Evolutionary conservation across 2,888 invertebrate species (phyloP).

Genomic region (Allolobophora icterica): DNA sequence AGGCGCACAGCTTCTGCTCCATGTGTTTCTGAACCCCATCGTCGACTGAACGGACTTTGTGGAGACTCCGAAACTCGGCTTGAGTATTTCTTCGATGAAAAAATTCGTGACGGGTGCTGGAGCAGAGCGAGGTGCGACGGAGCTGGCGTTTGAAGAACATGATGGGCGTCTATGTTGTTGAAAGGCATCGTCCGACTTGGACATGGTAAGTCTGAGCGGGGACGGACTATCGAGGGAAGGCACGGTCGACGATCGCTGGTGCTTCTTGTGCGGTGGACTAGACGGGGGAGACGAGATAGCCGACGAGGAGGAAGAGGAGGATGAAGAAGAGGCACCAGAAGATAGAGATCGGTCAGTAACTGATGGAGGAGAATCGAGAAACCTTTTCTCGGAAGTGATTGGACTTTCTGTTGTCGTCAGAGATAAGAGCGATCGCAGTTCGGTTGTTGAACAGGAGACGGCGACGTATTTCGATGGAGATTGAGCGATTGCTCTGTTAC

Average conservation of each 20-base stretch:
- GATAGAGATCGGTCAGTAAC: neutral
- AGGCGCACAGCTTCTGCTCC: neutral
- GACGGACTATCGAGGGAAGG: neutral
- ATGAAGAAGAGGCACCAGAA: neutral
- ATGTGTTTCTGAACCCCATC: neutral
- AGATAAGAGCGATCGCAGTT: neutral
- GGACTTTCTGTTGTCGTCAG: neutral
- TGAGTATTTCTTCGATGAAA: constrained; percentile 42
- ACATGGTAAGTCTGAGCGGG: neutral
- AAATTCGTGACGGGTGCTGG: constrained; percentile 37
- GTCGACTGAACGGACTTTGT: neutral
- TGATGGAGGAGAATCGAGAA: neutral
- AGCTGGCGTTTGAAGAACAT: neutral
- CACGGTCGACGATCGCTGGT: neutral
- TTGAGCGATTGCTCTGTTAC: neutral
- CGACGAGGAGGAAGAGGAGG: neutral
- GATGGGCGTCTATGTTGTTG: neutral
- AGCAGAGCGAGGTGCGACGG: neutral
- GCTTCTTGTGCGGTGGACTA: neutral
- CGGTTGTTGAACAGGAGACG: neutral
- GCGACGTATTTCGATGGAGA: neutral
- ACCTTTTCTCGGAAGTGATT: neutral
- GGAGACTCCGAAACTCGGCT: constrained; percentile 37
- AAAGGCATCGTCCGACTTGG: neutral
- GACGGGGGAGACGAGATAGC: neutral